Evolutionary conservation across 2,797 vertebrate genomes (phyloP), one percentile per base, ranked within the genome.

Genomic region (Yasuhikotakia modesta): DNA sequence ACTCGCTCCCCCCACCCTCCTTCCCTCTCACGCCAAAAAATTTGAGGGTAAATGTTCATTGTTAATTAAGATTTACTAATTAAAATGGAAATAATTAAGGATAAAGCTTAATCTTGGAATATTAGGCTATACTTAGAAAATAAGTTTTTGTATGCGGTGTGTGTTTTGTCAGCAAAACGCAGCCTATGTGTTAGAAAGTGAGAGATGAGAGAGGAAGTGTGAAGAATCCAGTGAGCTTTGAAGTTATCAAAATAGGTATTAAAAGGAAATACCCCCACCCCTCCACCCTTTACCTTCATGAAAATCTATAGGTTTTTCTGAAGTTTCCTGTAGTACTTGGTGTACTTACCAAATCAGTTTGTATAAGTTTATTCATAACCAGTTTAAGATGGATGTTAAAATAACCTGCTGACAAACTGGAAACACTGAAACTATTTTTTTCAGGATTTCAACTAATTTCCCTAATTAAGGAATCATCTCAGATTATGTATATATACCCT

Each of bases 61-160:
- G 94, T 98, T 98, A 99, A 97, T 98, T 98, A 97, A 97, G 94
- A 95, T 95, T 96, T 96, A 96, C 94, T 96, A 97, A 97, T 98
- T 98, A 97, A 96, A 94, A 93, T 92, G 93, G 93, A 97, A 97
- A 96, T 96, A 96, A 97, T 96, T 96, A 95, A 95, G 90, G 87
- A 94, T 94, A 96, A 94, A 91, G 93, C 95, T 95, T 95, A 96
- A 94, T 94, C 94, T 94, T 94, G 93, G 94, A 97, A 94, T 96
- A 95, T 92, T 94, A 94, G 93, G 89, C 94, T 94, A 87, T 92
- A 93, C 91, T 92, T 91, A 91, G 90, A 95, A 96, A 96, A 92
- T 92, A 95, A 95, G 90, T 95, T 94, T 93, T 92, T 84, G 78
- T 92, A 87, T 43, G 39, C 39, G 10, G 39, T 43, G 39, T 88